Conservation (phyloP, 2,797 vertebrate species). For the Iguana delicatissima region DNA sequence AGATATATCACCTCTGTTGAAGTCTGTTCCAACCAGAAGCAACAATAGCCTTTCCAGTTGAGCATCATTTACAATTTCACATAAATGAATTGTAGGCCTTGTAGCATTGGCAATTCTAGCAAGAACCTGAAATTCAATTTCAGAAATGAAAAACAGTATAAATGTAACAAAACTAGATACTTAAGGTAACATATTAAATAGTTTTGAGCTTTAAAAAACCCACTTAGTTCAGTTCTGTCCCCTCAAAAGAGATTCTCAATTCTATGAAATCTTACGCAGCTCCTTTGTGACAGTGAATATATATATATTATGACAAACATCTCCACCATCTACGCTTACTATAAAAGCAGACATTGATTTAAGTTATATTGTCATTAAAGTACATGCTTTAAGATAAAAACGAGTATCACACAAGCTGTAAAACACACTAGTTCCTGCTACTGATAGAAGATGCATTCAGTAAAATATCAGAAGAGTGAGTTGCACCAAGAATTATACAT, state of each 20-base stretch:
- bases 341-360: background rate
- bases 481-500: background rate
- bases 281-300: background rate
- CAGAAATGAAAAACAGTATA: slow-evolving; percentile 28
- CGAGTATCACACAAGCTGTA: background rate
- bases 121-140: slow-evolving; percentile 86
- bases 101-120: slow-evolving; percentile 97
- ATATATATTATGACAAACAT: background rate
- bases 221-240: background rate
- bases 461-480: background rate
- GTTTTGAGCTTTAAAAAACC: background rate
- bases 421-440: background rate
- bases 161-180: background rate
- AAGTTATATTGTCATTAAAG: background rate
- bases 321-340: background rate
- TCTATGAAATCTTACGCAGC: background rate
- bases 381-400: background rate
- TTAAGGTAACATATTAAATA: background rate
- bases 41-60: slow-evolving; percentile 96
- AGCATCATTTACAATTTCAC: slow-evolving; percentile 95
- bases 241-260: background rate
- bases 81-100: slow-evolving; percentile 96
- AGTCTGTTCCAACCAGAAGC: slow-evolving; percentile 96
- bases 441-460: background rate
- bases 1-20: slow-evolving; percentile 97